Evolutionary conservation across 1,140 invertebrate species (phyloP).

Genomic region (Lanistes nyassanus): DNA sequence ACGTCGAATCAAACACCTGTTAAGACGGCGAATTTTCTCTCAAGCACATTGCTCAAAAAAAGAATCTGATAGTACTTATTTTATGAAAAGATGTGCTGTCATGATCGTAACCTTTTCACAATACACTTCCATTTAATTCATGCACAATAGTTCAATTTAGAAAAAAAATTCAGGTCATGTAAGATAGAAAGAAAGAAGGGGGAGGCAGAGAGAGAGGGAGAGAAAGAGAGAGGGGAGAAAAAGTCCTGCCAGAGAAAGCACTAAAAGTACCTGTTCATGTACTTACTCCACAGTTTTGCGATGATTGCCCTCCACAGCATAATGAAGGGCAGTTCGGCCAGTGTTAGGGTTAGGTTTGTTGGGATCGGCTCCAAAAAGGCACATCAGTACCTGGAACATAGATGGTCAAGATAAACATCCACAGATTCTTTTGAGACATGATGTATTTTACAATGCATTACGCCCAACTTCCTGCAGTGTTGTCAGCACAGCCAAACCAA

Average conservation of each 20-base stretch:
- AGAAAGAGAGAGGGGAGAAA: neutral
- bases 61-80: neutral
- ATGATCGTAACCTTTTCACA: neutral
- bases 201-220: neutral
- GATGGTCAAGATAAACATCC: neutral
- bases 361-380: conserved; percentile 58
- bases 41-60: neutral
- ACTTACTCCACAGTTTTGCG: conserved; percentile 56
- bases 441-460: too few relatives aligned
- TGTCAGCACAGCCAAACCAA: too few relatives aligned
- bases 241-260: neutral
- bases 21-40: conserved; percentile 4
- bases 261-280: neutral
- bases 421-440: too few relatives aligned
- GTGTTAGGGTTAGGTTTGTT: conserved; percentile 54
- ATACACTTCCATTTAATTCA: too few relatives aligned
- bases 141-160: too few relatives aligned
- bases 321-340: conserved; percentile 54
- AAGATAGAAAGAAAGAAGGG: neutral
- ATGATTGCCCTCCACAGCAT: conserved; percentile 55
- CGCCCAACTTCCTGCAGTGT: too few relatives aligned
- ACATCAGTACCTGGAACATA: conserved; percentile 52
- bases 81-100: neutral
- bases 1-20: conserved; percentile 54
- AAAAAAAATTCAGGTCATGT: neutral